Evolutionary conservation across 2,797 vertebrate genomes (phyloP), one percentile per base, ranked within the genome.

Genomic region (Schizopygopsis malacanthus): DNA sequence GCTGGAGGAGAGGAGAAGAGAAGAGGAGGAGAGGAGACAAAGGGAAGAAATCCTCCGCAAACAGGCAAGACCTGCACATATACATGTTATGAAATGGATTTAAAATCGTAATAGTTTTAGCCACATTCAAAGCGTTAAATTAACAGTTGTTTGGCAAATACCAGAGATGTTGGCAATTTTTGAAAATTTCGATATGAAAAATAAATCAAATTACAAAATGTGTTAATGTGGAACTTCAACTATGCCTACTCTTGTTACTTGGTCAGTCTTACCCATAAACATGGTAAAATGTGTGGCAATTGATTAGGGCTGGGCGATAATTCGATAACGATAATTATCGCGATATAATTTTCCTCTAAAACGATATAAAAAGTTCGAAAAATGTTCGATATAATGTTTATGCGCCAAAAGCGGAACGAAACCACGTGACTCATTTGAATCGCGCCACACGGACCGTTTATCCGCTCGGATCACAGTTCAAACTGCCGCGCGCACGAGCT

Each of bases 21-120:
- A 96, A 87, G 98, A 99, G 71, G 98, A 99, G 69, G 98, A 99
- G 84, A 96, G 96, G 71, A 95, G 95, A 86, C 96, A 97, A 92
- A 95, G 95, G 79, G 98, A 99, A 91, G 98, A 99, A 83, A 90
- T 98, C 90, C 94, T 98, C 75, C 97, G 96, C 87, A 98, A 99
- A 93, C 98, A 99, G 96, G 98, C 97, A 81, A 90, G 89, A 5
- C 20, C 15, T 61, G 75, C 16, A 1, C 20, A 1, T 65, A n/a
- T 45, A 43, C 7, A 28, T 61, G 28, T 52, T 54, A 13, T 39
- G 4, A 41, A 37, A 37, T 37, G 50, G 5, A 41, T 59, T 54
- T 13, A 15, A 59, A 61, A 15, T 43, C 2, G 0, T 59, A 25
- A 43, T 78, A 41, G 20, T 4, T 78, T 41, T 39, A 41, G 33